phyloP scores from a whole-genome alignment of 2,888 invertebrate genomes.

The Eumacrocentrus americanus region DNA sequence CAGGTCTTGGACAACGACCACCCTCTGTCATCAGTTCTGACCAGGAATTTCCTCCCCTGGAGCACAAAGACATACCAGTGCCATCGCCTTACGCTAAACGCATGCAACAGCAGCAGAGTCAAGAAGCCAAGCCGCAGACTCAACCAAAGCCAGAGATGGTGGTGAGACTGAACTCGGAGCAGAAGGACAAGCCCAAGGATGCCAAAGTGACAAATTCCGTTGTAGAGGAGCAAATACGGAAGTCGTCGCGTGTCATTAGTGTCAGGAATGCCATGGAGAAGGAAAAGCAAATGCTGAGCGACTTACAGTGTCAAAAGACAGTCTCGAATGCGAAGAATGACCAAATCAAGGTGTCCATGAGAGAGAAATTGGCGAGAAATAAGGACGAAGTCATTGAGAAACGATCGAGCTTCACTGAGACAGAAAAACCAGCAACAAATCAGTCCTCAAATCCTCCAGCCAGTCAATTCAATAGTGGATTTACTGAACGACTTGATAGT shows the following conservation, averaged over 20 bases:
- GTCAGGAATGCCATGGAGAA: conserved; percentile 43
- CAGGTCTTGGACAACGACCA: conserved; percentile 69
- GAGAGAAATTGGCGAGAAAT: conserved; percentile 51
- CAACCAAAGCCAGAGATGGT: conserved; percentile 30
- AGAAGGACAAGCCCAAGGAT: conserved; percentile 47
- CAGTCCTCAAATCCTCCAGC: conserved; percentile 33
- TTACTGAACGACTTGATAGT: conserved; percentile 32
- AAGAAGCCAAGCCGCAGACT: conserved; percentile 33
- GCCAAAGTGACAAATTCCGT: conserved; percentile 39
- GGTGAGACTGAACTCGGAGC: conserved; percentile 29
- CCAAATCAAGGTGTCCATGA: conserved; percentile 52
- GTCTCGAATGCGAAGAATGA: conserved; percentile 55
- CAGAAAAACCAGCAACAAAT: conserved; percentile 43
- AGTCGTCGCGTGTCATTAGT: conserved; percentile 30
- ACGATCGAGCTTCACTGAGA: conserved; percentile 49
- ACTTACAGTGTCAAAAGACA: conserved; percentile 44
- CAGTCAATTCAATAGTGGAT: conserved; percentile 37
- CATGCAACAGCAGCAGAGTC: conserved; percentile 40
- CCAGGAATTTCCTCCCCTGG: conserved; percentile 52
- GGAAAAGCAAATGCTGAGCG: conserved; percentile 37
- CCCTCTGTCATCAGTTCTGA: conserved; percentile 71
- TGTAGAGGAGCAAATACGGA: conserved; percentile 38
- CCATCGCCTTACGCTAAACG: conserved; percentile 50
- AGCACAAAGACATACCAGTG: conserved; percentile 51
- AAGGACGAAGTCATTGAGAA: conserved; percentile 51